A percentile compares a stretch with the other conserved stretches of the same genome.
These are phyloP conservation scores for Python bivittatus DNA, from an alignment of 2,113 vertebrate genomes.

Conservation along the genomic window DNA sequence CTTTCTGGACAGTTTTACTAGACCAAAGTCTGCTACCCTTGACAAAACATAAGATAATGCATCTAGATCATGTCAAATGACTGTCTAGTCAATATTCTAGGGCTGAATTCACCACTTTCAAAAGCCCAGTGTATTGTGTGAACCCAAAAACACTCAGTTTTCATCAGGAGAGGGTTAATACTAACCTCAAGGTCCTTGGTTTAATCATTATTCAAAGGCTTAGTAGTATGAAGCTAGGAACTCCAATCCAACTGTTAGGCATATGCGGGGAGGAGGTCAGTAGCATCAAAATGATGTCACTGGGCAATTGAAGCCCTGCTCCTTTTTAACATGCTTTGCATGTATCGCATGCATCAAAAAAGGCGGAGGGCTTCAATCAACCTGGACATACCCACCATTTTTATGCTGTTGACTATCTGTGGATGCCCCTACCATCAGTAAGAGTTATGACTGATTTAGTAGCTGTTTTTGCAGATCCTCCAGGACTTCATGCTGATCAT, in stretches of 20 bases:
- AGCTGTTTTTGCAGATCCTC: neutral
- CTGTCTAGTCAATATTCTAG: neutral
- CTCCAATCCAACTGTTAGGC: neutral
- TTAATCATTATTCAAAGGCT: neutral
- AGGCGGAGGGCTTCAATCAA: neutral
- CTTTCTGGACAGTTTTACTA: neutral
- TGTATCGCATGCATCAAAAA: neutral
- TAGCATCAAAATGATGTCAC: neutral
- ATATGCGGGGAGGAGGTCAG: neutral
- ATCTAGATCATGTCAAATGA: neutral
- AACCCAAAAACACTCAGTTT: neutral
- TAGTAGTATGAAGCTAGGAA: neutral
- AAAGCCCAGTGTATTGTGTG: neutral
- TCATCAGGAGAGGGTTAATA: neutral
- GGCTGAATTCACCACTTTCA: neutral
- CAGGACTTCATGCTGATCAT: neutral
- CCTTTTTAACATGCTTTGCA: neutral
- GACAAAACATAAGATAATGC: neutral
- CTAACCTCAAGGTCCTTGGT: neutral
- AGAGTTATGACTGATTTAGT: neutral
- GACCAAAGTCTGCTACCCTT: neutral
- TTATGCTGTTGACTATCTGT: neutral
- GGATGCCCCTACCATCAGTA: neutral
- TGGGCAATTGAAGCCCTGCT: neutral
- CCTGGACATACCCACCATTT: neutral